Percentiles rank a stretch among this genome's conserved stretches.
phyloP scores from a whole-genome alignment of 2,888 invertebrate genomes.

The Nysson spinosus region DNA sequence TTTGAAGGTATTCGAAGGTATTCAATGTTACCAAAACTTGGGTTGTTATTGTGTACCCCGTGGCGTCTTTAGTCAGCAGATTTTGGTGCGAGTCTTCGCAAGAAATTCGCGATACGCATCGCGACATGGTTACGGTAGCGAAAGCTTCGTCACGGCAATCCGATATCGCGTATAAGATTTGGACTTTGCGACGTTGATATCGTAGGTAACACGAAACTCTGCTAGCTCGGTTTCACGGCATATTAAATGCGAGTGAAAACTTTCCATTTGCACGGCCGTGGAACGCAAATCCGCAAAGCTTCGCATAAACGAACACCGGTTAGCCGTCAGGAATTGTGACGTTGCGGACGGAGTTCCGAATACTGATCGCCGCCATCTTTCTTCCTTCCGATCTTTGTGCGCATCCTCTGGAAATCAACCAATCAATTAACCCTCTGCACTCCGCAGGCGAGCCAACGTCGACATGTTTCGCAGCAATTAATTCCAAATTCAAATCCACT shows the following conservation, averaged over 20 bases:
- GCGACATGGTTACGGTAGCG: not conserved
- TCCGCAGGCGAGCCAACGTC: too few relatives aligned
- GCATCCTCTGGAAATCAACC: too few relatives aligned
- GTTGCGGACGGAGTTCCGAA: too few relatives aligned
- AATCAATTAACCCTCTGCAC: too few relatives aligned
- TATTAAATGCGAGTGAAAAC: conserved; percentile 28
- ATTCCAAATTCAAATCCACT: too few relatives aligned
- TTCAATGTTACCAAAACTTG: too few relatives aligned
- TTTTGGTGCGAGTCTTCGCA: conserved; percentile 7
- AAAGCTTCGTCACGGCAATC: conserved; percentile 37
- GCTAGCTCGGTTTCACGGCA: conserved; percentile 32
- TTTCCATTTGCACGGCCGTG: conserved; percentile 33
- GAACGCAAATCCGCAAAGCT: conserved; percentile 5
- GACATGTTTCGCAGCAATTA: too few relatives aligned
- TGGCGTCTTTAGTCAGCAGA: conserved; percentile 2
- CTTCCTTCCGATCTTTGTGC: too few relatives aligned
- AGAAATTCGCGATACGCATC: conserved; percentile 21
- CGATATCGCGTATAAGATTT: conserved; percentile 45
- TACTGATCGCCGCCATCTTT: too few relatives aligned
- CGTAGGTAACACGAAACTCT: conserved; percentile 48
- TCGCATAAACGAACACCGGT: too few relatives aligned
- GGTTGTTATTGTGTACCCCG: not conserved
- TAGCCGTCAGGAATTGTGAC: too few relatives aligned
- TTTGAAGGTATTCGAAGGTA: too few relatives aligned
- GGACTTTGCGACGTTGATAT: conserved; percentile 45